Percentiles rank a stretch among this genome's conserved stretches.
phyloP scores from a whole-genome alignment of 2,888 invertebrate species.

The Leptinotarsa haldemani region DNA sequence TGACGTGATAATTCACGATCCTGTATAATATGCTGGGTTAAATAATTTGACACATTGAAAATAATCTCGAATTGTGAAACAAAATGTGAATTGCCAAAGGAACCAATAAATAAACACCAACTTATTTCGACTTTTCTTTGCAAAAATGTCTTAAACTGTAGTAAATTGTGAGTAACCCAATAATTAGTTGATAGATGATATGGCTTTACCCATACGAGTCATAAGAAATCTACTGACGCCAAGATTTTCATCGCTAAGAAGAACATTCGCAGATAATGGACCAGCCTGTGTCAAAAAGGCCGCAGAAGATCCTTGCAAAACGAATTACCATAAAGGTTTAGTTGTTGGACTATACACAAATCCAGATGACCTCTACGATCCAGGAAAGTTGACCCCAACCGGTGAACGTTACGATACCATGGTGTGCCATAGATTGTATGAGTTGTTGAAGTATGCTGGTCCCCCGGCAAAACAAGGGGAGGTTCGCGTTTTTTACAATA shows the following conservation, averaged over 20 bases:
- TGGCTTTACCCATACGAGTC: slow-evolving; percentile 37
- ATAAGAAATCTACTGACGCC: slow-evolving; percentile 29
- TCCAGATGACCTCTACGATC: slow-evolving; percentile 67
- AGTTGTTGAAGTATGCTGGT: slow-evolving; percentile 63
- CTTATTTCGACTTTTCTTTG: slow-evolving; percentile 41
- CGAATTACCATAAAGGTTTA: slow-evolving; percentile 65
- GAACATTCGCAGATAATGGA: slow-evolving; percentile 26
- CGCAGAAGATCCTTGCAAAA: slow-evolving; percentile 55
- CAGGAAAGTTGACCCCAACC: slow-evolving; percentile 73
- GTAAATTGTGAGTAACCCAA: slow-evolving; percentile 43
- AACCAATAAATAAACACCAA: slow-evolving; percentile 47
- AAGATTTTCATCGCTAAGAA: slow-evolving; percentile 23
- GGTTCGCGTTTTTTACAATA: slow-evolving; percentile 74
- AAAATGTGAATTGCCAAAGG: slow-evolving; percentile 45
- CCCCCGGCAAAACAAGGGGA: slow-evolving; percentile 69
- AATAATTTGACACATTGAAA: background rate
- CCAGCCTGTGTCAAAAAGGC: slow-evolving; percentile 36
- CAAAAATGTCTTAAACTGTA: slow-evolving; percentile 39
- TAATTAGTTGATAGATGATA: slow-evolving; percentile 32
- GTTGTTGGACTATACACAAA: slow-evolving; percentile 75
- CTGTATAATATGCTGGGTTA: background rate
- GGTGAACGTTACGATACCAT: slow-evolving; percentile 72
- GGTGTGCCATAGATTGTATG: slow-evolving; percentile 69
- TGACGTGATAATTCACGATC: background rate
- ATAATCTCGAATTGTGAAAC: slow-evolving; percentile 24